Conservation (phyloP, 2,113 vertebrate species). For the Tyrannus savana region DNA sequence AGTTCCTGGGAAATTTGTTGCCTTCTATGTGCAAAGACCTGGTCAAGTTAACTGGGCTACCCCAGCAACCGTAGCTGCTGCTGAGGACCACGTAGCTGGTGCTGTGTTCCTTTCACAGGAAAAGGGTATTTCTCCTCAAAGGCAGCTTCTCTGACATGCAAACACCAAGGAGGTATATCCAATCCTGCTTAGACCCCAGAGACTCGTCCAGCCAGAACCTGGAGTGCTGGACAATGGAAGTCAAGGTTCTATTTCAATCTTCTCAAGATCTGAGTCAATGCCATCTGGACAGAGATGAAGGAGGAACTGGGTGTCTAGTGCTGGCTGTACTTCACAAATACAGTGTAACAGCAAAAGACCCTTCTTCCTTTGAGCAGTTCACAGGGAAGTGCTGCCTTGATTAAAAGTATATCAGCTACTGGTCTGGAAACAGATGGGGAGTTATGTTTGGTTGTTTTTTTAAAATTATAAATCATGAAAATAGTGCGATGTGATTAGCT, state of each 20-base stretch:
- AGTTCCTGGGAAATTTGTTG: background rate
- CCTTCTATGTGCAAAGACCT: background rate
- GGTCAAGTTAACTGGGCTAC: background rate
- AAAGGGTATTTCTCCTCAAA: background rate
- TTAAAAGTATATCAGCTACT: background rate
- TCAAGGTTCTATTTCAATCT: background rate
- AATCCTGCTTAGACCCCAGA: background rate
- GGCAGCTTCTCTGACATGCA: background rate
- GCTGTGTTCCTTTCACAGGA: background rate
- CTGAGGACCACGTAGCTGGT: background rate
- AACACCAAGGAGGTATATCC: background rate
- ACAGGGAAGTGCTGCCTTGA: background rate
- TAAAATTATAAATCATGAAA: background rate
- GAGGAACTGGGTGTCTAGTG: background rate
- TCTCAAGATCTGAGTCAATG: background rate
- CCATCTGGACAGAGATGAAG: background rate
- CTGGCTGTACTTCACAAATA: background rate
- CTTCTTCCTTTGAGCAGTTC: background rate
- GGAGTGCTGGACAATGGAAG: background rate
- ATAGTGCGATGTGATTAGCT: background rate
- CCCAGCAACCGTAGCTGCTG: background rate
- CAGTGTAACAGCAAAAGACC: background rate
- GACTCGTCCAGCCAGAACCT: background rate
- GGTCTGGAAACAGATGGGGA: background rate
- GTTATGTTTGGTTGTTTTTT: background rate